phyloP scores from a whole-genome alignment of 2,113 vertebrate genomes.

The Pseudolaguvia tuberculata region DNA sequence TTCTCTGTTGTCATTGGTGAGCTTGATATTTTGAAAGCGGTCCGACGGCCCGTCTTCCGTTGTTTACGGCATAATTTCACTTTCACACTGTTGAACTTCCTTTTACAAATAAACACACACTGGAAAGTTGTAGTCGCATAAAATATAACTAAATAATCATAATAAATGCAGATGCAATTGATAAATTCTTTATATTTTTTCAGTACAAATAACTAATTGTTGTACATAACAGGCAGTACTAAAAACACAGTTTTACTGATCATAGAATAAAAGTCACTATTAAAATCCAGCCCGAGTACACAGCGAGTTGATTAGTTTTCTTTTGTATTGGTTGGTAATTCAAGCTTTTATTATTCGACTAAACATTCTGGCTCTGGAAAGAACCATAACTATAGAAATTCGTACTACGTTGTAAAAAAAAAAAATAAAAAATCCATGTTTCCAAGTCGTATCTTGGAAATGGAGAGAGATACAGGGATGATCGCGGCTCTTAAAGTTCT shows the following conservation, averaged over 20 bases:
- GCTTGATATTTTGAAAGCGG: background rate
- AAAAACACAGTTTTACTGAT: background rate
- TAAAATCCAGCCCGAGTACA: background rate
- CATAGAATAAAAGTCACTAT: slow-evolving; percentile 27
- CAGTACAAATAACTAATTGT: background rate
- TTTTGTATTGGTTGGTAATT: background rate
- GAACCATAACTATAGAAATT: background rate
- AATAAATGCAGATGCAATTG: background rate
- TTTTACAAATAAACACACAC: background rate
- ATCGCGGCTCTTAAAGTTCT: slow-evolving; percentile 56
- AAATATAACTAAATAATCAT: background rate
- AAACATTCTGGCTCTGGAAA: background rate
- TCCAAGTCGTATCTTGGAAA: slow-evolving; percentile 34
- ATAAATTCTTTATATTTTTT: background rate
- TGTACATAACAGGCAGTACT: background rate
- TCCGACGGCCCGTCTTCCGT: background rate
- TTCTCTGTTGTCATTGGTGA: background rate
- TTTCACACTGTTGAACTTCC: slow-evolving; percentile 7
- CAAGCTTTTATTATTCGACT: no score
- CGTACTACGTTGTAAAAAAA: background rate
- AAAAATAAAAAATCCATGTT: no score
- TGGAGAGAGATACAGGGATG: slow-evolving; percentile 55
- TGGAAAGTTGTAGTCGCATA: background rate
- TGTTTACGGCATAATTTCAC: background rate
- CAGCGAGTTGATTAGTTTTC: slow-evolving; percentile 16